Evolutionary conservation across 35 echinoderm and acorn worm species (phyloP).

Genomic region (Eucidaris tribuloides): DNA sequence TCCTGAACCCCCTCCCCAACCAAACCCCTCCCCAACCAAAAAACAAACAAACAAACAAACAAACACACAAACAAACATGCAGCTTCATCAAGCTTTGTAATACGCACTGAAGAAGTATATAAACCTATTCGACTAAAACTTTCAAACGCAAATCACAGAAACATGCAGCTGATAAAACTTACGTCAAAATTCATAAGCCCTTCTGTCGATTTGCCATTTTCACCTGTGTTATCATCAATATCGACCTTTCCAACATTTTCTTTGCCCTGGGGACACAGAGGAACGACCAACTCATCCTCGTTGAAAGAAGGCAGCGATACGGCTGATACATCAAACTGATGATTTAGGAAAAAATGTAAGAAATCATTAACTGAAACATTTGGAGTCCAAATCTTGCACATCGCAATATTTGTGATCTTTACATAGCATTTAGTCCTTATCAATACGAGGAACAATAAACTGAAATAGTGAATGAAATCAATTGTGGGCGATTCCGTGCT

Average conservation of each 20-base stretch:
- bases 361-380: neutral
- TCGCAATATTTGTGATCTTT: neutral
- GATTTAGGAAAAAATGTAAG: neutral
- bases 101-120: too few relatives aligned
- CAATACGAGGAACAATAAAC: neutral
- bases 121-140: too few relatives aligned
- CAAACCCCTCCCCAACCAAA: too few relatives aligned
- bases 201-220: neutral
- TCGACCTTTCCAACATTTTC: neutral
- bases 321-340: slow-evolving; percentile 66
- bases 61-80: too few relatives aligned
- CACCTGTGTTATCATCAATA: neutral
- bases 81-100: too few relatives aligned
- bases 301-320: slow-evolving; percentile 34
- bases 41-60: too few relatives aligned
- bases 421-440: neutral
- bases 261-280: neutral
- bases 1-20: too few relatives aligned
- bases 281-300: slow-evolving; percentile 40
- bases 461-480: too few relatives aligned
- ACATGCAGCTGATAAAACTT: neutral
- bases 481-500: too few relatives aligned
- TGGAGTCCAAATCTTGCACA: neutral
- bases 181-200: slow-evolving; percentile 40
- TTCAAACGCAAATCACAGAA: too few relatives aligned